These are phyloP conservation scores for Moxostoma hubbsi DNA, from an alignment of 2,797 vertebrate genomes.

Conservation along the genomic window DNA sequence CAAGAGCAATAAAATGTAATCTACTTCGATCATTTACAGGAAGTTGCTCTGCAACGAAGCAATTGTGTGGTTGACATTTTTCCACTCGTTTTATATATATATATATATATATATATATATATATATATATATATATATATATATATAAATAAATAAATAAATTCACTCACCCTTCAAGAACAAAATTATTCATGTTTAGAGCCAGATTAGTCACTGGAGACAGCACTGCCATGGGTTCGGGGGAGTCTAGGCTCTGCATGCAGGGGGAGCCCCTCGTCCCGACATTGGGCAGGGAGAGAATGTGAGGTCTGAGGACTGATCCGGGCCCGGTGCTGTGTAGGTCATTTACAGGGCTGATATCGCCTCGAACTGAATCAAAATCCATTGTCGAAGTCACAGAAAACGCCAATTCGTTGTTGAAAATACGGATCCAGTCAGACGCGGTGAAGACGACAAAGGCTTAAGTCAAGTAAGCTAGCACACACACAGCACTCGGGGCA, in stretches of 20 bases:
- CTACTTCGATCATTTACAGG: not conserved
- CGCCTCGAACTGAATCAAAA: slow-evolving; percentile 34
- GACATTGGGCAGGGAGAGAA: slow-evolving; percentile 61
- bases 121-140: no score
- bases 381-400: slow-evolving; percentile 66
- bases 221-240: slow-evolving; percentile 71
- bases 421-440: slow-evolving; percentile 4
- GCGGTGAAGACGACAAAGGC: not conserved
- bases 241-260: slow-evolving; percentile 76
- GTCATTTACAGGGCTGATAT: slow-evolving; percentile 63
- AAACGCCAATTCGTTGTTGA: not conserved
- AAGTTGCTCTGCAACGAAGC: not conserved
- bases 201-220: slow-evolving; percentile 88
- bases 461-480: slow-evolving; percentile 25
- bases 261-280: slow-evolving; percentile 66
- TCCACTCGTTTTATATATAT: no score
- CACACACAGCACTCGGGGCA: not conserved
- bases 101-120: no score
- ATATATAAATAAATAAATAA: no score
- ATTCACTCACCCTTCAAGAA: slow-evolving; percentile 85
- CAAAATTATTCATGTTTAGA: slow-evolving; percentile 83
- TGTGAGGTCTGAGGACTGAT: slow-evolving; percentile 66
- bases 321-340: slow-evolving; percentile 65
- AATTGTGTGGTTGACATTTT: not conserved
- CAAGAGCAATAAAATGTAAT: not conserved